Evolutionary conservation across 2,797 vertebrate genomes (phyloP), one percentile per base, ranked within the genome.

Genomic region (Crax fasciolata): DNA sequence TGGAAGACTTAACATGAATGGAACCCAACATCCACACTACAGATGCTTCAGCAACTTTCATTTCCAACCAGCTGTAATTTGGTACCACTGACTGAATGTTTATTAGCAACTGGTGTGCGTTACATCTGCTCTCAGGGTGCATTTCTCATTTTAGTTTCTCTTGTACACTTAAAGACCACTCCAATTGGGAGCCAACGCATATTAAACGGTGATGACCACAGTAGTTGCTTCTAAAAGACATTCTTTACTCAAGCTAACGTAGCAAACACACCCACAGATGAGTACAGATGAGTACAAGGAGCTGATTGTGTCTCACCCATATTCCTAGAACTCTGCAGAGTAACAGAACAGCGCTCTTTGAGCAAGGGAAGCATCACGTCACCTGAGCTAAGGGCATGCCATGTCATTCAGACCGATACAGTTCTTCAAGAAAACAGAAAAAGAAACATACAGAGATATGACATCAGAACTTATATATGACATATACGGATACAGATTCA

Each of bases 71-170:
- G 39, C 51, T 73, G 8, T 67, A 63, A 80, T 67, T 77, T 41
- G 1, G 57, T 66, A 57, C 58, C 59, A 57, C 1, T 25, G 39
- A 58, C 51, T 41, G 21, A 85, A 67, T 4, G 17, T 17, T 77
- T 59, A 70, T 57, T 44, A 82, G 41, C 71, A 93, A 59, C 74
- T 91, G 73, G 62, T 65, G 48, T 57, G 27, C 25, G 58, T 30
- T 75, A 90, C 46, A 5, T 41, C 61, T 83, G 41, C 38, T 93
- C 75, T 30, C 61, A 93, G 72, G 59, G 21, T 19, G 49, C 13
- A 7, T 39, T n/a, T 92, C 74, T 75, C 52, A 44, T 2, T 71
- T 79, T 51, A 28, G 24, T 59, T 73, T 74, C 68, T 65, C 70
- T 74, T 13, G n/a, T 55, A 59, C 8, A 6, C 44, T 63, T 28